Evolutionary conservation across 2,113 vertebrate genomes (phyloP), one percentile per base, ranked within the genome.

Genomic region (Thalassoma bifasciatum): DNA sequence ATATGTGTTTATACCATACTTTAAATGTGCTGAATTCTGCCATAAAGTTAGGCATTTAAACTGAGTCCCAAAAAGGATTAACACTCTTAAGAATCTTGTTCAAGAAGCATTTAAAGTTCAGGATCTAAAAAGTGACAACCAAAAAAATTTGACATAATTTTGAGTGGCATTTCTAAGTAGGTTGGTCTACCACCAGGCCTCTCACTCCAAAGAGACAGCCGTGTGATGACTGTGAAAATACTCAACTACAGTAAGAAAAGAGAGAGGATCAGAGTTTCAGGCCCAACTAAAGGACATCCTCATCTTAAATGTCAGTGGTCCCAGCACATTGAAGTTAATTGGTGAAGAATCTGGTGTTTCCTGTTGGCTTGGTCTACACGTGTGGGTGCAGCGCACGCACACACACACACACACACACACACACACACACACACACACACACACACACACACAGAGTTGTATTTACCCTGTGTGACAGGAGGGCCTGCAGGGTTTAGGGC

Each of bases 311-410:
- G 88, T 86, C 78, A 88, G 40, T 47, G 74, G 71, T 88, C 66
- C 67, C 22, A 74, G 86, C 34, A 66, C 60, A 49, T 79, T 87
- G 86, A 89, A 83, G 68, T 58, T 85, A 87, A 87, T 77, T 88
- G 73, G 44, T 77, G 58, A 78, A 78, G 84, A 90, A 83, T 87
- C 82, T 77, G 53, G 79, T 86, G 84, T 85, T 88, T 89, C 84
- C 66, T 85, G 82, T 85, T 90, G 82, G 81, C 47, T 71, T 40
- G 40, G 30, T 19, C 14, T 61, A 47, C 46, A n/a, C 12, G 46
- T 49, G 46, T 19, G 44, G 5, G 7, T 46, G 44, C 44, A 46
- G 13, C 42, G 8, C n/a, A 69, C 46, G 70, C 66, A 66, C 42
- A 40, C 37, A 64, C 49, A 66, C 54, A 66, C 47, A 42, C 63